These are phyloP conservation scores for Opisthograptis luteolata DNA, from an alignment of 2,888 invertebrate species.

Conservation along the genomic window DNA sequence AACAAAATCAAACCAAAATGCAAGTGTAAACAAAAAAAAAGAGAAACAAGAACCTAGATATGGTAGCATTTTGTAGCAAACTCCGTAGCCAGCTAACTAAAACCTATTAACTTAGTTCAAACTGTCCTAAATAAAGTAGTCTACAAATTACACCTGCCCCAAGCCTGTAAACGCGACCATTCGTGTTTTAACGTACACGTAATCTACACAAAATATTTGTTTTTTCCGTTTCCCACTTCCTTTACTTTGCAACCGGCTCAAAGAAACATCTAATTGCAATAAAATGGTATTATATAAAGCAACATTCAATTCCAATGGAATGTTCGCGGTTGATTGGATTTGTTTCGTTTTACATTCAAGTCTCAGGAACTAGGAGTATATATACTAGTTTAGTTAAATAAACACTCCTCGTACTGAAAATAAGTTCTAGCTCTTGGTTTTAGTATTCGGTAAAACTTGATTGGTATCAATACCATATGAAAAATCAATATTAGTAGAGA, in stretches of 20 bases:
- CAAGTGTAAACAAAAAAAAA: too few relatives aligned
- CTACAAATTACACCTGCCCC: conserved; percentile 9
- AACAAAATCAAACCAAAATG: too few relatives aligned
- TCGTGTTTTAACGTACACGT: conserved; percentile 19
- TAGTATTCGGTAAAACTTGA: too few relatives aligned
- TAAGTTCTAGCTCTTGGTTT: not conserved
- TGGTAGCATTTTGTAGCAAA: too few relatives aligned
- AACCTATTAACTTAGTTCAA: not conserved
- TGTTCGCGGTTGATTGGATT: conserved; percentile 71
- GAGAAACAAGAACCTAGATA: too few relatives aligned
- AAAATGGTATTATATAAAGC: conserved; percentile 49
- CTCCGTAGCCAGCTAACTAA: too few relatives aligned
- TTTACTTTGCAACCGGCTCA: conserved; percentile 22
- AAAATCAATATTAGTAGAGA: too few relatives aligned
- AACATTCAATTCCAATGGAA: conserved; percentile 48
- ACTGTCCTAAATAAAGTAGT: not conserved
- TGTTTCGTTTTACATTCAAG: conserved; percentile 63
- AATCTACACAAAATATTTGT: conserved; percentile 21
- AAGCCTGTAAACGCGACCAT: conserved; percentile 13
- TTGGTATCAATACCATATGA: too few relatives aligned
- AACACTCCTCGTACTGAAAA: conserved; percentile 1
- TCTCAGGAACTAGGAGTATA: conserved; percentile 28
- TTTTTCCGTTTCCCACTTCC: conserved; percentile 23
- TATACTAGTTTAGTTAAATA: conserved; percentile 2
- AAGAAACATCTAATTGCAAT: conserved; percentile 44